These are phyloP conservation scores for Alloplasta piceator DNA, from an alignment of 2,888 invertebrate genomes.

Conservation along the genomic window DNA sequence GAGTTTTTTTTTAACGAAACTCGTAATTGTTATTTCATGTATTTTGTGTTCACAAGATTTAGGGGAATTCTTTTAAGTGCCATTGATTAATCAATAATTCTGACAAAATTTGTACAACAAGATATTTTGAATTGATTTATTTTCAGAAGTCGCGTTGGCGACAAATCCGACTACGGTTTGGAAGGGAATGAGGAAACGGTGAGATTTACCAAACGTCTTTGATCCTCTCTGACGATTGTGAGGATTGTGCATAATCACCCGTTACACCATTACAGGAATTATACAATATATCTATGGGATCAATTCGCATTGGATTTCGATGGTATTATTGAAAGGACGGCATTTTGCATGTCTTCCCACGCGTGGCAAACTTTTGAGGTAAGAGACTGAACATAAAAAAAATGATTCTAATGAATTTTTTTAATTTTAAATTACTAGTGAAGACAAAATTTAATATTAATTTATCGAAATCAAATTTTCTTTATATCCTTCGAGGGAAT, in stretches of 20 bases:
- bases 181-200: background rate
- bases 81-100: too few species aligned
- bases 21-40: too few species aligned
- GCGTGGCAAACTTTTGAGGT: background rate
- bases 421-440: background rate
- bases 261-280: conserved; percentile 46
- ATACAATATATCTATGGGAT: background rate
- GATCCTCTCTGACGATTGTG: conserved; percentile 53
- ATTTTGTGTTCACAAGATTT: too few species aligned
- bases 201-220: conserved; percentile 22
- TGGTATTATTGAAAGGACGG: conserved; percentile 14
- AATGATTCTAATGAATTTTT: background rate
- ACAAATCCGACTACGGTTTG: background rate
- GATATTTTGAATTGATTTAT: too few species aligned
- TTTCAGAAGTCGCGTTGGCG: background rate
- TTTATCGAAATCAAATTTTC: background rate
- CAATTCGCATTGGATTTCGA: conserved; percentile 13
- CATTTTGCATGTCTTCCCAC: background rate
- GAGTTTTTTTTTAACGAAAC: background rate
- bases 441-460: background rate
- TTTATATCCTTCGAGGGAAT: background rate
- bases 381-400: background rate
- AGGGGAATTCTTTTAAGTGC: too few species aligned
- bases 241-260: too few species aligned
- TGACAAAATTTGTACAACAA: too few species aligned